Conservation (phyloP, 2,797 vertebrate species). For the Apogon talboti region DNA sequence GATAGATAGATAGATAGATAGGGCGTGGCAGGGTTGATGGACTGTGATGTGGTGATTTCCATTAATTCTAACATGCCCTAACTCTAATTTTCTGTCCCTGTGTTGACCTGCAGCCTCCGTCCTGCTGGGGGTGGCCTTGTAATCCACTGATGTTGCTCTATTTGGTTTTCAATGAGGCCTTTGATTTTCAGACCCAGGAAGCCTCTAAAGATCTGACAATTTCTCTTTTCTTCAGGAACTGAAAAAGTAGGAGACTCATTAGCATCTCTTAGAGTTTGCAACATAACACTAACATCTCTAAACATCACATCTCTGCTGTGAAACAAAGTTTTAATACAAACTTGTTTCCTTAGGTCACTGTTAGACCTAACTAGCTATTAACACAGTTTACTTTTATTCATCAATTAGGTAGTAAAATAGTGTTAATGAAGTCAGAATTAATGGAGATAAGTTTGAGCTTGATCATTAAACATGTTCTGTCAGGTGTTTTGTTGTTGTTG, state of each 20-base stretch:
- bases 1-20: constrained; percentile 1
- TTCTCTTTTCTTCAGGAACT: constrained; percentile 71
- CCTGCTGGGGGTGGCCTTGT: constrained; percentile 83
- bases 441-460: too few species aligned
- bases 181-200: constrained; percentile 84
- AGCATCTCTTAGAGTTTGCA: constrained; percentile 71
- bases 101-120: constrained; percentile 59
- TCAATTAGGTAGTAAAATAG: not conserved
- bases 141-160: constrained; percentile 85
- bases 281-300: constrained; percentile 52
- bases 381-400: constrained; percentile 23
- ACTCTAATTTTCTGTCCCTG: constrained; percentile 29
- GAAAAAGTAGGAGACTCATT: constrained; percentile 58
- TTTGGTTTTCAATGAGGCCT: constrained; percentile 86
- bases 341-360: constrained; percentile 10
- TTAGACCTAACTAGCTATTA: not conserved
- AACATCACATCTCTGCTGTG: constrained; percentile 46
- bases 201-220: constrained; percentile 80
- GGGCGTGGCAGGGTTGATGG: too few species aligned
- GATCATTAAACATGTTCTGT: too few species aligned
- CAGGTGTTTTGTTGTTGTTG: too few species aligned
- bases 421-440: too few species aligned
- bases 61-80: not conserved
- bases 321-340: constrained; percentile 36
- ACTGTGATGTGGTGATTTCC: constrained; percentile 5